Evolutionary conservation across 2,113 vertebrate species (phyloP).

Genomic region (Sapajus apella): DNA sequence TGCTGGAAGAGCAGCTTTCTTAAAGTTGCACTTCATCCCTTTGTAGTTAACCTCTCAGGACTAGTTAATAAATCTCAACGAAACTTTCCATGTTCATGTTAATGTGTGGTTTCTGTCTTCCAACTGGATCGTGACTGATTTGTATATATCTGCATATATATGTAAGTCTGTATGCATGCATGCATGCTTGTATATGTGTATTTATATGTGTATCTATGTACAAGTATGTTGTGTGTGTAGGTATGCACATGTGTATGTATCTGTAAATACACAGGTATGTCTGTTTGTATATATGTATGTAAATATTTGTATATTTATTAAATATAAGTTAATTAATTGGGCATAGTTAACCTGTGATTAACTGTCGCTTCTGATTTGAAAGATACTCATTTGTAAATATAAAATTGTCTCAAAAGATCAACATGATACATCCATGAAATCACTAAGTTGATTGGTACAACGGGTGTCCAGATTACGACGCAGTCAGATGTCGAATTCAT

Average conservation of each 20-base stretch:
- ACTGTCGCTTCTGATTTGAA: not conserved
- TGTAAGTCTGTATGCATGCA: not conserved
- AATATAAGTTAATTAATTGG: not conserved
- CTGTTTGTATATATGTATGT: not conserved
- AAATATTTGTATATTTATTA: not conserved
- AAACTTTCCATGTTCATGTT: not conserved
- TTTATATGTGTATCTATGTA: not conserved
- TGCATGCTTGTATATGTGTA: not conserved
- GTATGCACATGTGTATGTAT: no score
- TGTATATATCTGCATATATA: no score
- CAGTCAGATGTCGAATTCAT: rapidly evolving
- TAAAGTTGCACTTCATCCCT: not conserved
- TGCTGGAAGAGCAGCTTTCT: not conserved
- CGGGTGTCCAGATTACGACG: not conserved
- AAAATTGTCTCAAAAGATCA: not conserved
- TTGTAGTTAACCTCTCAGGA: not conserved
- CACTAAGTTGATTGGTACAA: not conserved
- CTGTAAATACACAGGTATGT: not conserved
- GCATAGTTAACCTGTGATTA: not conserved
- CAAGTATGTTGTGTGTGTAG: not conserved
- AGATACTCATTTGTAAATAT: not conserved
- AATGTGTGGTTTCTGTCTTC: not conserved
- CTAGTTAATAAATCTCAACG: not conserved
- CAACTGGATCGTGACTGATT: not conserved
- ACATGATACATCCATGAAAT: not conserved